A percentile compares a stretch with the other conserved stretches of the same genome.
phyloP scores from a whole-genome alignment of 2,888 invertebrate genomes.

The Candidula unifasciata region DNA sequence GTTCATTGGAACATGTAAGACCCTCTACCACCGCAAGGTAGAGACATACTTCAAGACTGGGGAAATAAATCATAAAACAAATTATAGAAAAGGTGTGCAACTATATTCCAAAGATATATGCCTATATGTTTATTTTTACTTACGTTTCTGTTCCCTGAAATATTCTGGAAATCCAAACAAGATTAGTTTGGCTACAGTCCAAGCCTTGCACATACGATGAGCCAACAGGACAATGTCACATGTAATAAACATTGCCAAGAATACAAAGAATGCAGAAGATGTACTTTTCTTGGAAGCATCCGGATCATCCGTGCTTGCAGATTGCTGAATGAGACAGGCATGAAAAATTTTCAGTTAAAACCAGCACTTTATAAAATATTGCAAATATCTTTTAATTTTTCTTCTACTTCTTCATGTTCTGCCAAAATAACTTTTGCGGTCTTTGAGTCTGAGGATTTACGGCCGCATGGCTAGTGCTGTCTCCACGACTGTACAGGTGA shows the following conservation, averaged over 20 bases:
- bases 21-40: no score
- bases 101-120: no score
- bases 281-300: conserved; percentile 4
- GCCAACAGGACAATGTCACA: conserved; percentile 74
- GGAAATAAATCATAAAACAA: no score
- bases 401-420: no score
- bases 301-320: neutral
- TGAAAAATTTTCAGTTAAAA: neutral
- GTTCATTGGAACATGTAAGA: no score
- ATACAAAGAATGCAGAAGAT: conserved; percentile 47
- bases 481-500: no score
- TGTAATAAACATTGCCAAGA: conserved; percentile 66
- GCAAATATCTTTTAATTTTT: no score
- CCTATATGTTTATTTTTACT: neutral
- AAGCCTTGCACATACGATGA: conserved; percentile 74
- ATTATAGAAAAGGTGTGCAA: no score
- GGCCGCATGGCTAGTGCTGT: no score
- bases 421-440: no score
- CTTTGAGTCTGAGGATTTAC: no score
- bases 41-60: no score
- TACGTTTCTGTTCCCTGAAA: conserved; percentile 70
- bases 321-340: neutral
- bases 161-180: conserved; percentile 75
- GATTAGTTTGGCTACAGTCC: conserved; percentile 71
- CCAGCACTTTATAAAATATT: neutral